Base-by-base conservation (phyloP, 2,888 invertebrate species). In the Drosophila monieri region DNA sequence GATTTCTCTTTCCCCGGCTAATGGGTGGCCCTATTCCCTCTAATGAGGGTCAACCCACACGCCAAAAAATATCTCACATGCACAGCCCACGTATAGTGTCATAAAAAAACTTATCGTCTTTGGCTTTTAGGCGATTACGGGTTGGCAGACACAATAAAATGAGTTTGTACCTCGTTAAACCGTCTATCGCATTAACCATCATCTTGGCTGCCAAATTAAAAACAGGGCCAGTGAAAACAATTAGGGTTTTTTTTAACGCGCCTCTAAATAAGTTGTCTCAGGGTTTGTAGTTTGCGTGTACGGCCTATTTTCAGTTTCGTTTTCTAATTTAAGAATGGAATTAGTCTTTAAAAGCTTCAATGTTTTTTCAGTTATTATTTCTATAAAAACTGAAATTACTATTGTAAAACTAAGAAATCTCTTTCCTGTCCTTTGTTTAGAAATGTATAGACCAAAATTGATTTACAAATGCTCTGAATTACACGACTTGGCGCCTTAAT, bases 71-170 rank as follows among this genome's bases (percentile, higher is more conserved):
- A 59, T 39, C 57, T 18, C 57, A 58, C 47, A 48, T 32, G 23
- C 49, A 23, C 18, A 15, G 35, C 51, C 51, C 23, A 48, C 49
- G 35, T 67, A 62, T 70, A 73, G 79, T 86, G 77, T 84, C 84
- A 86, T 83, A 80, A 84, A 84, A 80, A 46, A 54, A 69, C 81
- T 84, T 81, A 81, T 81, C 87, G 86, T 73, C 55, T 70, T 57
- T 60, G 69, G 71, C 81, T 84, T 73, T 77, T 74, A 73, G 77
- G 76, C 78, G 72, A 70, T 62, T 65, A 72, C 59, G 51, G 58
- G 61, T 55, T 81, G 85, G 84, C 80, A 80, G 81, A 86, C 87
- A 78, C 80, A 84, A 80, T 80, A 73, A 86, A 86, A 86, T 81
- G 81, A 86, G 80, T 81, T 81, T 85, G 84, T 84, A 75, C 80